Evolutionary conservation across 2,797 vertebrate species (phyloP), one percentile per base, ranked within the genome.

Genomic region (Enteromius treurensis): DNA sequence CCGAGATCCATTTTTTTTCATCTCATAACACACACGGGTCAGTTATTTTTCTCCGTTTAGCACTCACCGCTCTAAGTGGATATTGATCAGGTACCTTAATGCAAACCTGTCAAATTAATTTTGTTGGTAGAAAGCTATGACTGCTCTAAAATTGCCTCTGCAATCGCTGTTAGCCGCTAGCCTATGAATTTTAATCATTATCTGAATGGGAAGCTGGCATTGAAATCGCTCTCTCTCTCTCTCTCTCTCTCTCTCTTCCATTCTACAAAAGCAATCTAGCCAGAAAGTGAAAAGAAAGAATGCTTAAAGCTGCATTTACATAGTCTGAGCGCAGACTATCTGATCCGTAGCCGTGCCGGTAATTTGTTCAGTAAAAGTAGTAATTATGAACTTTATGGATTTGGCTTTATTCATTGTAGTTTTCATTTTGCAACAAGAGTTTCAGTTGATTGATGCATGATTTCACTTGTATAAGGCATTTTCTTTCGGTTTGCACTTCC

Each of bases 101-200:
- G 97, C 97, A 99, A 98, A 99, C 96, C 98, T 98, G 98, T 99
- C 98, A 99, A 99, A 99, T 99, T 99, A 99, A 98, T 99, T 98
- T 98, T 98, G 96, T 96, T 95, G 96, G 94, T 91, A 96, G 96
- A 94, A 95, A 96, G 95, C 96, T 96, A 96, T 97, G 97, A 97
- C 97, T 97, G 96, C 94, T 96, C 94, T 92, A 93, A 98, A 97
- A 98, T 98, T 97, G 96, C 96, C 95, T 97, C 95, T 94, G 94
- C 95, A 95, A 95, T 95, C 15, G 83, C 17, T 95, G 93, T 94
- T 94, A 93, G 94, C 92, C 91, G 93, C 94, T 92, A 96, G 94
- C 94, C 96, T 95, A 96, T 97, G 96, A 96, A 97, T 98, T 98
- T 97, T 97, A 97, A 98, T 96, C 96, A 96, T 93, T 94, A 95